A percentile compares a stretch with the other conserved stretches of the same genome.
These are phyloP conservation scores for Eledona agricola DNA, from an alignment of 2,888 invertebrate genomes.

Conservation along the genomic window DNA sequence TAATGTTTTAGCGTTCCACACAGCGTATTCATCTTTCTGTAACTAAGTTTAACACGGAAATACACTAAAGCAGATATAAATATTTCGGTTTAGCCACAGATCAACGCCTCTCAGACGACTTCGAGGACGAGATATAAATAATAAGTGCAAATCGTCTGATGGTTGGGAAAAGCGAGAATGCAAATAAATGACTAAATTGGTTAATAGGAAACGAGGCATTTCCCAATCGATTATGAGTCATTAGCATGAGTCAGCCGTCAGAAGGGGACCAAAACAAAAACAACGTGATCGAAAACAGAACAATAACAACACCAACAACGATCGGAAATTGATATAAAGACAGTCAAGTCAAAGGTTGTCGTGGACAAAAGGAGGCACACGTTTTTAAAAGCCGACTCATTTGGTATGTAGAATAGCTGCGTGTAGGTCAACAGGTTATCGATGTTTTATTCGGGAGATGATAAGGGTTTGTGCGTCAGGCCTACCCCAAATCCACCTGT, in stretches of 20 bases:
- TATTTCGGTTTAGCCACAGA: constrained; percentile 11
- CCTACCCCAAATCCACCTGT: constrained; percentile 38
- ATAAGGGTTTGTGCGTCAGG: constrained; percentile 3
- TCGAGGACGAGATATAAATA: no score
- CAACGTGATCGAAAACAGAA: constrained; percentile 5
- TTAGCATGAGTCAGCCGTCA: no score
- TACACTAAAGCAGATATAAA: constrained; percentile 17
- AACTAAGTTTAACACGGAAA: constrained; percentile 19
- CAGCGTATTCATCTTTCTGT: constrained; percentile 18
- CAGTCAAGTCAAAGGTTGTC: constrained; percentile 20
- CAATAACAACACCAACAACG: constrained; percentile 7
- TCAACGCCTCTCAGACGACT: constrained; percentile 1
- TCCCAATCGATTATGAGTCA: no score
- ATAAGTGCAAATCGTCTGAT: no score
- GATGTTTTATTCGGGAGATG: constrained; percentile 16
- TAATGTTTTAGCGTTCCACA: constrained; percentile 18
- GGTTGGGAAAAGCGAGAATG: no score
- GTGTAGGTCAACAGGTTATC: constrained; percentile 16
- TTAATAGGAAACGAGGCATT: no score
- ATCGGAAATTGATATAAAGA: constrained; percentile 9
- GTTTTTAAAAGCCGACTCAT: constrained; percentile 2
- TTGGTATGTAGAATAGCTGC: constrained; percentile 1
- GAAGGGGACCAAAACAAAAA: constrained; percentile 9
- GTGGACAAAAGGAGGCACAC: constrained; percentile 14
- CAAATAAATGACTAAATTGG: no score